Conservation (phyloP, 2,113 vertebrate genomes). For the Helogale parvula region DNA sequence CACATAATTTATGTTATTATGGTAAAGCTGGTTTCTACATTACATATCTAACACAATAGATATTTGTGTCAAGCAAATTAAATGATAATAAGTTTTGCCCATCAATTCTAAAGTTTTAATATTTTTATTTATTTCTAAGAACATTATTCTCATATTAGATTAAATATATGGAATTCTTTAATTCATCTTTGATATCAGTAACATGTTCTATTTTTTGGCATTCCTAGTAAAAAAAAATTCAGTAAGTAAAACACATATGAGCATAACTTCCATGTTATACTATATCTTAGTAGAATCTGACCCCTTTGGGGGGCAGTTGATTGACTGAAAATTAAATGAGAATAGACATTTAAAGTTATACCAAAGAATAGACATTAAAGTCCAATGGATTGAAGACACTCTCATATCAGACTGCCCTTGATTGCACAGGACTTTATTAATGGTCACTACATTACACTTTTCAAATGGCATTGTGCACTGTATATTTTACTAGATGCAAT, state of each 20-base stretch:
- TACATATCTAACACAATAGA: neutral
- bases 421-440: neutral
- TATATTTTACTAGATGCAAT: neutral
- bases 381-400: neutral
- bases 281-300: neutral
- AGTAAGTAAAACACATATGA: neutral
- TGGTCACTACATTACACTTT: neutral
- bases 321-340: neutral
- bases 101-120: constrained; percentile 17
- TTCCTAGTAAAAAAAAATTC: neutral
- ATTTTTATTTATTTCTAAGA: neutral
- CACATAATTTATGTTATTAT: neutral
- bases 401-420: neutral
- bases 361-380: neutral
- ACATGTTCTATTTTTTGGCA: neutral
- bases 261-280: neutral
- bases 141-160: neutral
- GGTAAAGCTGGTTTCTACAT: neutral
- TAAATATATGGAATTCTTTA: neutral
- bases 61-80: constrained; percentile 19
- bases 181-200: neutral
- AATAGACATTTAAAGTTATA: neutral
- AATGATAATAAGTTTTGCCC: neutral
- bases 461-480: neutral
- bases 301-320: neutral